A percentile compares a stretch with the other conserved stretches of the same genome.
These are phyloP conservation scores for Equus przewalskii DNA, from an alignment of 2,113 vertebrate genomes.

Conservation along the genomic window DNA sequence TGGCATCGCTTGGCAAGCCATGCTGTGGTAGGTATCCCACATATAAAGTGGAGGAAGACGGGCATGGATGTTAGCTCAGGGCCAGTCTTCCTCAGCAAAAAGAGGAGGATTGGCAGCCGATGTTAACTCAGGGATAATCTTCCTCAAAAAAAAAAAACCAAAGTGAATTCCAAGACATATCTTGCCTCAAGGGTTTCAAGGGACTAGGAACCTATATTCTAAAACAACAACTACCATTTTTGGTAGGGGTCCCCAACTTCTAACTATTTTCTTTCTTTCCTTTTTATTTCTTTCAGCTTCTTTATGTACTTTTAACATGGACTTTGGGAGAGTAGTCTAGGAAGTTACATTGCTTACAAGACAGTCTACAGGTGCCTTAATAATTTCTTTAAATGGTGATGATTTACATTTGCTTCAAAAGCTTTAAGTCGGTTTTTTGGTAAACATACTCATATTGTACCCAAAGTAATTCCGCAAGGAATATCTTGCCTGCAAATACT, in stretches of 20 bases:
- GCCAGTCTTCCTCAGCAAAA: no score
- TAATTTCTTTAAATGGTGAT: background rate
- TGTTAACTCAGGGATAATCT: no score
- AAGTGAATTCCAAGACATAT: constrained; percentile 39
- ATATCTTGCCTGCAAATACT: background rate
- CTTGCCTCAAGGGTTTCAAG: background rate
- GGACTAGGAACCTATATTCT: background rate
- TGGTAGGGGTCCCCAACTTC: background rate
- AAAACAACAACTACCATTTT: constrained; percentile 10
- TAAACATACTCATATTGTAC: background rate
- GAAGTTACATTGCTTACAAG: background rate
- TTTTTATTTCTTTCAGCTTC: background rate
- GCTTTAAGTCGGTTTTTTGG: background rate
- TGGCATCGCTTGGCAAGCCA: no score
- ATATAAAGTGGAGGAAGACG: no score
- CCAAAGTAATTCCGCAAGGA: constrained; percentile 18
- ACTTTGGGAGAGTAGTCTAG: background rate
- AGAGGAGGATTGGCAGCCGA: no score
- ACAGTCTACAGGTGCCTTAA: background rate
- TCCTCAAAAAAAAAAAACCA: no score
- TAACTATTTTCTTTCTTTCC: no score
- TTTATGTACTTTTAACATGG: background rate
- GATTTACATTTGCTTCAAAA: background rate
- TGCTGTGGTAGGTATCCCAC: no score
- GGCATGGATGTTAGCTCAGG: no score